phyloP scores from a whole-genome alignment of 37 sponge, comb jelly and placozoan genomes.

The Bolinopsis microptera region DNA sequence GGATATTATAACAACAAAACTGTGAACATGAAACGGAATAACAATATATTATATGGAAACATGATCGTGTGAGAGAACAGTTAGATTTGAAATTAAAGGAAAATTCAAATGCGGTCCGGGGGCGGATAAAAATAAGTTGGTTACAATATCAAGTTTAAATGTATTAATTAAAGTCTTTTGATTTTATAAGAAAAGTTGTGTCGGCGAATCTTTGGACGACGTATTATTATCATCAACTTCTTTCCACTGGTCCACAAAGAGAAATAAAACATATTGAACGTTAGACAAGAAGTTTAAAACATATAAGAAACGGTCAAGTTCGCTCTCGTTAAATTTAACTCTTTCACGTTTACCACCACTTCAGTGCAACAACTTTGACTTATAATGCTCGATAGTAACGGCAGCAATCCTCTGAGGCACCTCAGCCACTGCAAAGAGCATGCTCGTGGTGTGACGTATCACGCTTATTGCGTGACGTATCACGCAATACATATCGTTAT shows the following conservation, averaged over 20 bases:
- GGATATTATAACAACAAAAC: neutral
- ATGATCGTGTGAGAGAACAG: neutral
- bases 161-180: neutral
- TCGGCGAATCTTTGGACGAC: no score
- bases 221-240: no score
- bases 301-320: neutral
- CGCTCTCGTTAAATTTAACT: neutral
- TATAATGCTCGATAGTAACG: no score
- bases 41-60: neutral
- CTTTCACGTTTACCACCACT: no score
- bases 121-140: neutral
- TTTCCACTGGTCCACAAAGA: no score
- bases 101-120: neutral
- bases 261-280: neutral
- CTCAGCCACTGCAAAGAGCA: no score
- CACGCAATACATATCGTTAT: neutral
- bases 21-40: neutral
- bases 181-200: neutral
- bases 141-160: neutral
- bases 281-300: neutral
- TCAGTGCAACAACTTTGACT: neutral
- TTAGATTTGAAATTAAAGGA: neutral
- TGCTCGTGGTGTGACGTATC: neutral
- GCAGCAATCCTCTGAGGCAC: no score
- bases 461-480: neutral